phyloP scores from a whole-genome alignment of 2,888 invertebrate genomes.

The Dascillus cervinus region DNA sequence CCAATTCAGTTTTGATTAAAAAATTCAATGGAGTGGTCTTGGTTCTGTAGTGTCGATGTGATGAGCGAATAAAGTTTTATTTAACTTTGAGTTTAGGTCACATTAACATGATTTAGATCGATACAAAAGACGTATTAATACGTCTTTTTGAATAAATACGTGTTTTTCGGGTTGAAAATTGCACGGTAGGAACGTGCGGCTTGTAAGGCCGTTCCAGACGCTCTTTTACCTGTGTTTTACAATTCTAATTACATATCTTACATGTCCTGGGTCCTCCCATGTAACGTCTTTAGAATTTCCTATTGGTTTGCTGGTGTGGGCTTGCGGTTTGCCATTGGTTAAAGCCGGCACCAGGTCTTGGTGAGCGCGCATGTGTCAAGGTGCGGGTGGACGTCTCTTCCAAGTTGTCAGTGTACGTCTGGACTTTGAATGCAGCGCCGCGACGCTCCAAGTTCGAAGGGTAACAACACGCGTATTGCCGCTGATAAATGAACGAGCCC shows the following conservation, averaged over 20 bases:
- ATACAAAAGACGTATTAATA: slow-evolving; percentile 1
- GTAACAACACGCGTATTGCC: slow-evolving; percentile 30
- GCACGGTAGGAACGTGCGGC: slow-evolving; percentile 1
- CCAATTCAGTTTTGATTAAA: too few relatives aligned
- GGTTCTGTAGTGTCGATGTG: too few relatives aligned
- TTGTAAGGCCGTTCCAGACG: slow-evolving; percentile 5
- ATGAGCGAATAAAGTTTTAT: slow-evolving; percentile 1
- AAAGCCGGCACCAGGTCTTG: slow-evolving; percentile 26
- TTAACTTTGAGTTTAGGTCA: slow-evolving; percentile 1
- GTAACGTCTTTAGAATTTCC: slow-evolving; percentile 42
- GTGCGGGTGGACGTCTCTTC: slow-evolving; percentile 30
- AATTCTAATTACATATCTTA: slow-evolving; percentile 43
- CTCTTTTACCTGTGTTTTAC: slow-evolving; percentile 31
- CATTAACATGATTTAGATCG: not conserved
- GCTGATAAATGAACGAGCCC: too few relatives aligned
- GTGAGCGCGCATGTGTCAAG: slow-evolving; percentile 37
- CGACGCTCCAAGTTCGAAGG: slow-evolving; percentile 20
- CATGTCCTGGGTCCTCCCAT: slow-evolving; percentile 40
- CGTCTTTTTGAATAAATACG: too few relatives aligned
- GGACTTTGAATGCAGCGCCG: slow-evolving; percentile 25
- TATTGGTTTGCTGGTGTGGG: slow-evolving; percentile 40
- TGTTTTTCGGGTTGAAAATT: not conserved
- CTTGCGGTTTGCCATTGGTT: slow-evolving; percentile 38
- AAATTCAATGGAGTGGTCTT: too few relatives aligned
- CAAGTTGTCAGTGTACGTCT: slow-evolving; percentile 33